Evolutionary conservation across 1,140 invertebrate genomes (phyloP).

Genomic region (Aradophagus sp.): DNA sequence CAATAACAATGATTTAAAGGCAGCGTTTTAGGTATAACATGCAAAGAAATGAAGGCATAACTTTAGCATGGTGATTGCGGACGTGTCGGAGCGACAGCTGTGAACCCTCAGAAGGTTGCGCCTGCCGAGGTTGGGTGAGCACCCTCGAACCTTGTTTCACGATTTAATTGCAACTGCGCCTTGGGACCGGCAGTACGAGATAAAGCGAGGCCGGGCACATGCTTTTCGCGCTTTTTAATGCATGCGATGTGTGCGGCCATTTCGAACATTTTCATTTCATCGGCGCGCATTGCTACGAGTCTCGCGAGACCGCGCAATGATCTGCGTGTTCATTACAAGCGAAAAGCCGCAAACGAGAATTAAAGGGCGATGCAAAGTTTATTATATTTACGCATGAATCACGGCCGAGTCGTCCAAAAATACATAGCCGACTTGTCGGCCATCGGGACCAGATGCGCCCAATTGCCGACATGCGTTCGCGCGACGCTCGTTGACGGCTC

Average conservation of each 20-base stretch:
- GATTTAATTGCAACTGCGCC: constrained; percentile 64
- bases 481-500: constrained; percentile 21
- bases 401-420: constrained; percentile 39
- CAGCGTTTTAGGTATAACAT: no score
- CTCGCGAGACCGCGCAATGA: constrained; percentile 54
- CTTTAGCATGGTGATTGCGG: constrained; percentile 36
- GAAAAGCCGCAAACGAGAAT: constrained; percentile 55
- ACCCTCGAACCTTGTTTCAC: constrained; percentile 63
- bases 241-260: constrained; percentile 41
- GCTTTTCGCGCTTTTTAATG: constrained; percentile 52
- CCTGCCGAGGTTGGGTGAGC: constrained; percentile 50
- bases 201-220: constrained; percentile 32
- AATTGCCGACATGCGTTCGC: constrained; percentile 43
- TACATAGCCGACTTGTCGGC: constrained; percentile 37
- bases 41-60: constrained; percentile 28
- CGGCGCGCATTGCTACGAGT: constrained; percentile 56
- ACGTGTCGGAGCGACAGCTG: constrained; percentile 61
- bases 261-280: constrained; percentile 62
- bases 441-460: constrained; percentile 41
- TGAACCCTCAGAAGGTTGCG: constrained; percentile 55
- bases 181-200: constrained; percentile 51
- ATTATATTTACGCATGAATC: constrained; percentile 57
- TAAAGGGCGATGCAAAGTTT: constrained; percentile 60
- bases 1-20: no score
- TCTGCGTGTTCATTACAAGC: constrained; percentile 56